phyloP scores from a whole-genome alignment of 2,113 vertebrate genomes.

The Sapayoa aenigma region DNA sequence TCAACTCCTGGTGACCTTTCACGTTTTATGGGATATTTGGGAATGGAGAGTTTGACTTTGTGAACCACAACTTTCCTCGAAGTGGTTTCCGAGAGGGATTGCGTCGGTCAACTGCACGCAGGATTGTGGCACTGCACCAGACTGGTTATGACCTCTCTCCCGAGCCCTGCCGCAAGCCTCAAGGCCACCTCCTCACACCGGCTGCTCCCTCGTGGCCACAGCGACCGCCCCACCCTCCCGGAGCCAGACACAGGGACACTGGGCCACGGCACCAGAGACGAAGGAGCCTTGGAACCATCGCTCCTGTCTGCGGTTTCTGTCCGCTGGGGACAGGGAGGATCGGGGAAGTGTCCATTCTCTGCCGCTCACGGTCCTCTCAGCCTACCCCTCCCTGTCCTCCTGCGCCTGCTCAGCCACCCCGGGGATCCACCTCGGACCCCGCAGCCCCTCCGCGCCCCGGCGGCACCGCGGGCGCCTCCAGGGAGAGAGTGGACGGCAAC shows the following conservation, averaged over 20 bases:
- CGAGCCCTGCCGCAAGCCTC: background rate
- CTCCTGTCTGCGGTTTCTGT: background rate
- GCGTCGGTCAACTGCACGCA: accelerated
- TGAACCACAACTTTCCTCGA: background rate
- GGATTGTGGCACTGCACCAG: accelerated
- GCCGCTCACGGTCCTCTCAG: background rate
- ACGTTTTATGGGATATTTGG: accelerated
- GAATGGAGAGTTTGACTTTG: background rate
- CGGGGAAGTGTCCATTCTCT: accelerated
- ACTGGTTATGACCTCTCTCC: accelerated
- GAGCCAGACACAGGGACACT: too few species aligned
- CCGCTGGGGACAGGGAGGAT: background rate
- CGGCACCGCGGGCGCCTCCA: background rate
- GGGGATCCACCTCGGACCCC: accelerated
- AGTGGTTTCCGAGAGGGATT: accelerated
- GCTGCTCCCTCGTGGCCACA: background rate
- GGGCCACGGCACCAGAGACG: too few species aligned
- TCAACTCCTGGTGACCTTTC: background rate
- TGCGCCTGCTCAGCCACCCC: too few species aligned
- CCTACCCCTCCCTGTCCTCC: background rate
- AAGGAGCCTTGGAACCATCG: too few species aligned
- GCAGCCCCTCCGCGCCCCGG: background rate
- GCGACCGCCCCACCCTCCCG: accelerated
- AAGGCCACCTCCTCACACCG: background rate
- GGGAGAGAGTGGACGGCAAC: accelerated